Percentiles rank a stretch among this genome's conserved stretches.
Evolutionary conservation across 2,888 invertebrate genomes (phyloP).

Genomic region (Leptopterna dolabrata): DNA sequence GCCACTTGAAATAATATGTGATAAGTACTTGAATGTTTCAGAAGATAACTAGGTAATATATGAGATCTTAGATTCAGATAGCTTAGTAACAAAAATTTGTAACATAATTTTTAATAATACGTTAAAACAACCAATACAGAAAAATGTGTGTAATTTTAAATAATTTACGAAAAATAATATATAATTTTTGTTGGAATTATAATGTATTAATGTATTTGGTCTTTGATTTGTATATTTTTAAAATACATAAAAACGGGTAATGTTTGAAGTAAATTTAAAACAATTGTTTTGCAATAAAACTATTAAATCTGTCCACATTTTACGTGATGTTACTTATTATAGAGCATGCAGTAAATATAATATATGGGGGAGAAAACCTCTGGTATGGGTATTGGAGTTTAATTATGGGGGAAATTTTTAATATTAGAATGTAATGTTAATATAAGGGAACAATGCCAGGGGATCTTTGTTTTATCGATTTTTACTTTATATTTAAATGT

Average conservation of each 20-base stretch:
- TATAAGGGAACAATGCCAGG: background rate
- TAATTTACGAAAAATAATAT: background rate
- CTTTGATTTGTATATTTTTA: background rate
- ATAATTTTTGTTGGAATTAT: background rate
- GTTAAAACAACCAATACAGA: no score
- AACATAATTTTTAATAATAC: background rate
- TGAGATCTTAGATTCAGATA: background rate
- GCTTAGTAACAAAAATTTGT: background rate
- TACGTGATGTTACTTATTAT: background rate
- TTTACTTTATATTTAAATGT: background rate
- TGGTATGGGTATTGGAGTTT: background rate
- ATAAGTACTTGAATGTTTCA: background rate
- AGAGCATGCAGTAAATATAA: background rate
- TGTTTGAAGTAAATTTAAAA: background rate
- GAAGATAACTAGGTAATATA: background rate
- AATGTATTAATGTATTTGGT: background rate
- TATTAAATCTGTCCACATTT: conserved; percentile 3
- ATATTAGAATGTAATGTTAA: background rate
- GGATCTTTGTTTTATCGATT: background rate
- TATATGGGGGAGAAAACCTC: background rate
- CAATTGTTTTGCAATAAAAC: background rate
- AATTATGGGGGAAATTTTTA: background rate
- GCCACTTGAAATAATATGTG: background rate
- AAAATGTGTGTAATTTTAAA: background rate
- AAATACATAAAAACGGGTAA: background rate